A percentile compares a stretch with the other conserved stretches of the same genome.
These are phyloP conservation scores for Capromys pilorides DNA, from an alignment of 2,797 vertebrate genomes.

Conservation along the genomic window DNA sequence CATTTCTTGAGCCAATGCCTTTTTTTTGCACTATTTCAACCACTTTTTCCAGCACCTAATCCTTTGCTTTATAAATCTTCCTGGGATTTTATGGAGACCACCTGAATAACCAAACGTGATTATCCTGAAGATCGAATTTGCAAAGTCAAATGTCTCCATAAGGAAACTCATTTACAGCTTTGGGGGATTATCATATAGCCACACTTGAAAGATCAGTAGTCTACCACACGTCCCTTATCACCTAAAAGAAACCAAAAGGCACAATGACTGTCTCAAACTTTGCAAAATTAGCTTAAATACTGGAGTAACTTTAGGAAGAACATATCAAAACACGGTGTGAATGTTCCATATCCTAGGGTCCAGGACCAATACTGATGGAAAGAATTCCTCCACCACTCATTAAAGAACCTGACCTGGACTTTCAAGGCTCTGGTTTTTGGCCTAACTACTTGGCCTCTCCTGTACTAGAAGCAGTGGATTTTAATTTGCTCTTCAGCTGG, in stretches of 20 bases:
- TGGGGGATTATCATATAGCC: neutral
- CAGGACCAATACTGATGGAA: neutral
- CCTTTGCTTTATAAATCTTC: neutral
- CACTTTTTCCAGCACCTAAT: neutral
- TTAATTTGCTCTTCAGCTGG: conserved; percentile 44
- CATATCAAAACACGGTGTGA: neutral
- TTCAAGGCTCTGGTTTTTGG: neutral
- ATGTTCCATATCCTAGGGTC: neutral
- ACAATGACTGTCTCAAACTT: neutral
- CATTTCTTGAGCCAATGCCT: neutral
- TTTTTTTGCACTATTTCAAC: neutral
- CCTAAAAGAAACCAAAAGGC: neutral
- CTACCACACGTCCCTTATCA: neutral
- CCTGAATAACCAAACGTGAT: neutral
- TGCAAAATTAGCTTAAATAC: neutral
- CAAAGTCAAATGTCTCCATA: neutral
- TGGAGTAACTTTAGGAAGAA: neutral
- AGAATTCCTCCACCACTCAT: neutral
- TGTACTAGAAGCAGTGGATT: conserved; percentile 14
- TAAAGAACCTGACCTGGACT: neutral
- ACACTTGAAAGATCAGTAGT: neutral
- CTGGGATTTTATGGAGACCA: neutral
- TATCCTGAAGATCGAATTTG: neutral
- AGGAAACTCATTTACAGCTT: neutral
- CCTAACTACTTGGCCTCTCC: neutral